Evolutionary conservation across 2,888 invertebrate species (phyloP).

Genomic region (Uloborus plumipes): DNA sequence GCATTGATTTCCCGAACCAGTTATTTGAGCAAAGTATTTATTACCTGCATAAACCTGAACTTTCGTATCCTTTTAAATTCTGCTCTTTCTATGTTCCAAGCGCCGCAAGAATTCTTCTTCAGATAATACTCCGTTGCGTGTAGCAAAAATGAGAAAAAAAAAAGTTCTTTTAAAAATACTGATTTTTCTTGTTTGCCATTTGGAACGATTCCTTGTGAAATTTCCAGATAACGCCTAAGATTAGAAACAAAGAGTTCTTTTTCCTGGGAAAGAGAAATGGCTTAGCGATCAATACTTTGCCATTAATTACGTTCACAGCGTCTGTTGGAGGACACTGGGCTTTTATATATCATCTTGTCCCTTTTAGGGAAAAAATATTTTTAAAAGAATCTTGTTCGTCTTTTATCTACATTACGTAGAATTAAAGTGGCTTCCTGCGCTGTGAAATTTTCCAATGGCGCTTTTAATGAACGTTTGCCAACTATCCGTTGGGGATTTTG

Average conservation of each 20-base stretch:
- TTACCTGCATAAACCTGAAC: too few relatives aligned
- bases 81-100: too few relatives aligned
- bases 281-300: slow-evolving; percentile 28
- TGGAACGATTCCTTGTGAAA: neutral
- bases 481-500: too few relatives aligned
- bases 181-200: neutral
- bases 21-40: too few relatives aligned
- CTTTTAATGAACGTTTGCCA: slow-evolving; percentile 21
- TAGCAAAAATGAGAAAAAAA: too few relatives aligned
- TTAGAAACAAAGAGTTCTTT: slow-evolving; percentile 29
- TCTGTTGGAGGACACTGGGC: slow-evolving; percentile 14
- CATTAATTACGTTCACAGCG: slow-evolving; percentile 28
- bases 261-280: slow-evolving; percentile 17
- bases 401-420: slow-evolving; percentile 24
- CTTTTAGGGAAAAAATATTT: too few relatives aligned
- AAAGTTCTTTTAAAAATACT: too few relatives aligned
- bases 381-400: slow-evolving; percentile 10
- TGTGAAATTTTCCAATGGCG: slow-evolving; percentile 12
- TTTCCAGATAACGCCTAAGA: slow-evolving; percentile 27
- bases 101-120: too few relatives aligned
- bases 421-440: slow-evolving; percentile 30
- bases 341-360: slow-evolving; percentile 4
- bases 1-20: too few relatives aligned
- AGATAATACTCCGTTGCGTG: too few relatives aligned
- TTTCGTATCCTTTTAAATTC: too few relatives aligned